Conservation (phyloP, 2,113 vertebrate genomes). For the Zingel zingel region DNA sequence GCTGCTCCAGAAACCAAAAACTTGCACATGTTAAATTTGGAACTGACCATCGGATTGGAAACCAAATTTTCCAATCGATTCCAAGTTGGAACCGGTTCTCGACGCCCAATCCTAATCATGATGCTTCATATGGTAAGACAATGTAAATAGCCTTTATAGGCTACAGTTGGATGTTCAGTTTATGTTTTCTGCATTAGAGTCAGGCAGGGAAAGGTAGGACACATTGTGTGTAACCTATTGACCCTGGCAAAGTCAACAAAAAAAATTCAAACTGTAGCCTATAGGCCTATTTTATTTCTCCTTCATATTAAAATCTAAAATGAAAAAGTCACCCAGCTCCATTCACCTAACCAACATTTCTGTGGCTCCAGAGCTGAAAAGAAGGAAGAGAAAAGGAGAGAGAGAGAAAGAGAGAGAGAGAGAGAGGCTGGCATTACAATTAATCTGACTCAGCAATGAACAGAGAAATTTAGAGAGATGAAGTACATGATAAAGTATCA, state of each 20-base stretch:
- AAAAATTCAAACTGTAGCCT: background rate
- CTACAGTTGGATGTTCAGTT: too few relatives aligned
- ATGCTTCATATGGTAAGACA: too few relatives aligned
- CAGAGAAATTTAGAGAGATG: constrained; percentile 58
- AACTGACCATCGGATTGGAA: too few relatives aligned
- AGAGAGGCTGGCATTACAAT: constrained; percentile 30
- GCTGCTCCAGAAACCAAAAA: too few relatives aligned
- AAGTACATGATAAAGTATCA: constrained; percentile 63
- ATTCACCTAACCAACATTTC: background rate
- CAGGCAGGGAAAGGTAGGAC: background rate
- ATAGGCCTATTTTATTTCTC: background rate
- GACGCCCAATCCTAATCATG: too few relatives aligned
- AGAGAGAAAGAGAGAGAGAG: background rate
- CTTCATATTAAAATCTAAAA: constrained; percentile 19
- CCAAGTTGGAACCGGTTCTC: too few relatives aligned
- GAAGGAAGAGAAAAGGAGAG: background rate
- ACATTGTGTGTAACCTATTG: background rate
- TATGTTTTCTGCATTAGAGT: too few relatives aligned
- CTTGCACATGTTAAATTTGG: too few relatives aligned
- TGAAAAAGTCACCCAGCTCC: background rate
- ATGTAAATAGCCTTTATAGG: too few relatives aligned
- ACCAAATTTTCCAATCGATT: too few relatives aligned
- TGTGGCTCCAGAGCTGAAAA: constrained; percentile 2
- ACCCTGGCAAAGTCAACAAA: background rate
- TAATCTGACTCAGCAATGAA: constrained; percentile 65